Conservation (phyloP, 1,140 invertebrate species). For the Microplitis mediator region DNA sequence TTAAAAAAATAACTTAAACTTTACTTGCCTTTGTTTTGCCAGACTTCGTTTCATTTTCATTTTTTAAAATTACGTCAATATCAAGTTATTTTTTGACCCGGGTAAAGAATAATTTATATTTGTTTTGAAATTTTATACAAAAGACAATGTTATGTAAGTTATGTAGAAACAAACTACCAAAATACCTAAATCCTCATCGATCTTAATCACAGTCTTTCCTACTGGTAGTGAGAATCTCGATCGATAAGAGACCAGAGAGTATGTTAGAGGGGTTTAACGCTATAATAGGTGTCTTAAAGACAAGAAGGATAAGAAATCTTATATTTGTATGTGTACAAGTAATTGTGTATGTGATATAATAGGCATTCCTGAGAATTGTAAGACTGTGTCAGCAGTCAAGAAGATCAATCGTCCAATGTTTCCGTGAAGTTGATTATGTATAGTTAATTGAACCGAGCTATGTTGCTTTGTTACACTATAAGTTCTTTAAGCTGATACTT, state of each 20-base stretch:
- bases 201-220: not conserved
- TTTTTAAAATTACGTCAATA: too few species aligned
- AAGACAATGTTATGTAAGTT: not conserved
- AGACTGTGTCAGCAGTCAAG: constrained; percentile 31
- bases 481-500: too few species aligned
- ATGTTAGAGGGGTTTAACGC: not conserved
- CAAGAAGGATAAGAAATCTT: not conserved
- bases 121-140: not conserved
- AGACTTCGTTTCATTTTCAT: too few species aligned
- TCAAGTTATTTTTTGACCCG: too few species aligned
- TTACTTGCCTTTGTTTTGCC: too few species aligned
- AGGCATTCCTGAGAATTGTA: constrained; percentile 27
- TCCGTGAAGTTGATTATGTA: constrained; percentile 30
- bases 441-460: too few species aligned
- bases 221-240: not conserved
- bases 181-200: not conserved
- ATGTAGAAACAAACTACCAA: not conserved
- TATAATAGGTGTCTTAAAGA: not conserved
- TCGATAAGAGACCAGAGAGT: not conserved
- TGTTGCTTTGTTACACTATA: too few species aligned
- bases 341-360: not conserved
- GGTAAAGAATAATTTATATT: too few species aligned
- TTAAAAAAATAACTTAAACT: too few species aligned
- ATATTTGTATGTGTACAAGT: too few species aligned
- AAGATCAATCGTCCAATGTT: constrained; percentile 42